Percentiles rank a stretch among this genome's conserved stretches.
Evolutionary conservation across 2,888 invertebrate genomes (phyloP).

Genomic region (Eugnorisma glareosa): DNA sequence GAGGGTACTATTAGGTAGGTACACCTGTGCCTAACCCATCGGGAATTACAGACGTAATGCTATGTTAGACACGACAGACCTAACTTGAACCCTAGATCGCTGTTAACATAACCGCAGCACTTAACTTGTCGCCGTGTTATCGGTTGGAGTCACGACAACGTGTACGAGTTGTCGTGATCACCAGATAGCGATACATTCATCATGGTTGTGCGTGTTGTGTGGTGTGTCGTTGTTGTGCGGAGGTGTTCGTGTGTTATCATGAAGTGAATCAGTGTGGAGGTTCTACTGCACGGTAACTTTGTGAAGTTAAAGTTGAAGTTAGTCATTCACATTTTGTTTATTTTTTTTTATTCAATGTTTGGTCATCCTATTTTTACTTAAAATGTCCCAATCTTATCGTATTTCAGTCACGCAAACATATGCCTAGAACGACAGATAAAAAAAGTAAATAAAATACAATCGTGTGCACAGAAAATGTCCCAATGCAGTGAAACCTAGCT

Average conservation of each 20-base stretch:
- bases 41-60: not conserved
- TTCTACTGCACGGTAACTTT: not conserved
- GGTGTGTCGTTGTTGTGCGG: not conserved
- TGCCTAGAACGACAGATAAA: not conserved
- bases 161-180: conserved; percentile 20
- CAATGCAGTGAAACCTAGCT: not conserved
- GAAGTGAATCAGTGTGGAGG: not conserved
- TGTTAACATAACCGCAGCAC: conserved; percentile 4
- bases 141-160: conserved; percentile 6
- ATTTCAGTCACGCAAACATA: not conserved
- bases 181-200: not conserved
- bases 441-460: not conserved
- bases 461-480: not conserved
- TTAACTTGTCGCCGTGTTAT: conserved; percentile 4
- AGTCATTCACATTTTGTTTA: not conserved
- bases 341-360: not conserved
- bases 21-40: not conserved
- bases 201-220: not conserved
- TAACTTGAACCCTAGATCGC: not conserved
- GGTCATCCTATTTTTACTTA: not conserved
- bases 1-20: not conserved
- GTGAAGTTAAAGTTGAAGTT: not conserved
- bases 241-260: not conserved
- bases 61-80: not conserved
- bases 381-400: not conserved